Base-by-base conservation (phyloP, 53 echinoderm and acorn worm genomes). In the Crossaster papposus region DNA sequence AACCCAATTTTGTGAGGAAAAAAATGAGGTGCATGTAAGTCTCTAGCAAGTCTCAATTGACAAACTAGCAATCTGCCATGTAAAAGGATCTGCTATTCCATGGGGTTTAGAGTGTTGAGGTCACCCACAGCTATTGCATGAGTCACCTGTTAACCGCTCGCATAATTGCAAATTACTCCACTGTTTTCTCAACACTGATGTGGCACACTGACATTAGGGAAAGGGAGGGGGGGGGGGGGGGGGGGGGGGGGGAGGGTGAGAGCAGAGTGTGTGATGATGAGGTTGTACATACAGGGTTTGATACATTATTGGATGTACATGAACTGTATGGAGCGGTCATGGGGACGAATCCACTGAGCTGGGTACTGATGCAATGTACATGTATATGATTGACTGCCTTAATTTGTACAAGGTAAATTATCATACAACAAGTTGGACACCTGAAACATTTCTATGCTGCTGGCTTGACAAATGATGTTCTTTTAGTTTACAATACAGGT, bases 101-200 rank as follows among this genome's bases (percentile, higher is more conserved):
- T 26, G 68, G 68, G 68, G 68, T 23, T 30, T 33, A 58, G 9
- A 7, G 81, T 62, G 81, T 13, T 34, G 62, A 58, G 81, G 55
- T 63, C 70, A 83, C 54, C 36, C 38, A 50, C 29, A 22, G 72
- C 12, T 34, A 3, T 51, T 55, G 4, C 58, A 65, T 87, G 87
- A 87, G 75, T 87, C 87, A 87, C 87, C 87, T 87, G 87, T 87
- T 87, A 87, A 76, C 87, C 75, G 63, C 87, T 63, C 72, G 87
- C 87, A 87, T 87, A 87, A 87, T 87, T 87, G 87, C 55, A 87
- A 87, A 87, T 87, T 87, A 87, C 77, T 62, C 55, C 87, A 87
- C 53, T 77, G 87, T 87, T 54, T 87, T 85, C 30, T 1, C 3
- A 18, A 11, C 17, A 14, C 78, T 17, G 20, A 23, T 7, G 50